Base-by-base conservation (phyloP, 2,888 invertebrate genomes). In the Drosophila setosimentum region DNA sequence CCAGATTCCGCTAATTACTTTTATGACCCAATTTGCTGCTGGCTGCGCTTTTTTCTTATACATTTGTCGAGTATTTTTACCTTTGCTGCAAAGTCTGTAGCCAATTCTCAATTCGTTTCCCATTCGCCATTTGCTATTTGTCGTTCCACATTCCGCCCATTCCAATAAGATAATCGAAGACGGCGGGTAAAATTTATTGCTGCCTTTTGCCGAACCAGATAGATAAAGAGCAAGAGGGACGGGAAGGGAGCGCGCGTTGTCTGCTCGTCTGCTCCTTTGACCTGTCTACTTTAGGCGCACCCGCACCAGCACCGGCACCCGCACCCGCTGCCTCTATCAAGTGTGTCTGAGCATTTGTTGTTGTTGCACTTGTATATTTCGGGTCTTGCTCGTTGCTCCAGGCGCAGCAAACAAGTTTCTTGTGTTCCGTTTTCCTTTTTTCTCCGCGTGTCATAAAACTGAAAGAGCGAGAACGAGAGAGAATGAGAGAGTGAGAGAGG, bases 1-100 rank as follows among this genome's bases (percentile, higher is more conserved):
- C 53, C 80, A 89, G 78, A 79, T 76, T 82, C 80, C 62, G 66
- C 78, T 90, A 89, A 89, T 91, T 91, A 88, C 78, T 90, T 91
- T 91, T 90, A 91, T 91, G 91, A 86, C 88, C 89, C 80, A 90
- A 88, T 84, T 90, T 87, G 85, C 63, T 80, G 74, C 45, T 68
- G 42, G 49, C 69, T 76, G 71, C 66, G 63, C 62, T 45, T 69
- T 68, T 83, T 74, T 68, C 65, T 70, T 76, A 78, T 87, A 78
- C 74, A 76, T 88, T 70, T 77, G 61, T 68, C 65, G 68, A 66
- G 53, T 58, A 30, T 48, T 65, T 79, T 4, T 82, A 75, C 88
- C 88, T 80, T 76, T 37, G 32, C 58, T 50, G 16, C 37, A 50
- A 67, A 58, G 33, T 21, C 62, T 51, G 32, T 50, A 59, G 65